Base-by-base conservation (phyloP, 2,888 invertebrate species). In the Invenusta paracnida region DNA sequence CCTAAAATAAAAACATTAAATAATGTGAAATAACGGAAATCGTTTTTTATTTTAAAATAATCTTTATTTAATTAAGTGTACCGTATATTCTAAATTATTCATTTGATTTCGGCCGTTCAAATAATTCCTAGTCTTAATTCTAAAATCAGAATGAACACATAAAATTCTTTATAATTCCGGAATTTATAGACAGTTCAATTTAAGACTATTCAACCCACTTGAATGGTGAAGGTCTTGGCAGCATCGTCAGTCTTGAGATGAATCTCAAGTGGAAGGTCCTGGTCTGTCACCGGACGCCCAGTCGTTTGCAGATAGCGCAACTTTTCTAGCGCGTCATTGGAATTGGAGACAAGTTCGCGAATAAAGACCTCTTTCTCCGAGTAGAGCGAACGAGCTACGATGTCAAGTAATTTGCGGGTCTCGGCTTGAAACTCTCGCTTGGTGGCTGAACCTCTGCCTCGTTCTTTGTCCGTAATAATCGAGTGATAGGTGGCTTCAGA, bases 341-440 rank as follows among this genome's bases (percentile, higher is more conserved):
- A 95, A 92, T 98, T 98, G 0, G 98, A 98, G 88, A 98, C 96
- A 67, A 98, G 92, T 91, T 98, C 98, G 88, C 98, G 93, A 13
- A 98, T 94, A 90, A 98, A 98, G 5, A 98, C 95, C 93, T 98
- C 98, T 92, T 97, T 97, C 89, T 98, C 97, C 0, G 98, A 98
- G 92, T 98, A 98, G 66, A 98, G 92, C 0, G 98, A 98, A 90
- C 96, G 94, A 0, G 98, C 98, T 0, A 98, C 98, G 91, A 98
- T 98, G 91, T 98, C 97, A 83, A 98, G 92, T 67, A 98, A 91
- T 95, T 97, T 97, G 87, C 95, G 93, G 0, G 98, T 98, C 93
- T 98, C 98, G 0, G 98, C 98, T 92, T 98, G 96, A 91, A 98
- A 98, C 91, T 97, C 96, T 92, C 95, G 95, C 29, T 82, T 82